These are phyloP conservation scores for Eremophila alpestris DNA, from an alignment of 2,797 vertebrate species.

Conservation along the genomic window DNA sequence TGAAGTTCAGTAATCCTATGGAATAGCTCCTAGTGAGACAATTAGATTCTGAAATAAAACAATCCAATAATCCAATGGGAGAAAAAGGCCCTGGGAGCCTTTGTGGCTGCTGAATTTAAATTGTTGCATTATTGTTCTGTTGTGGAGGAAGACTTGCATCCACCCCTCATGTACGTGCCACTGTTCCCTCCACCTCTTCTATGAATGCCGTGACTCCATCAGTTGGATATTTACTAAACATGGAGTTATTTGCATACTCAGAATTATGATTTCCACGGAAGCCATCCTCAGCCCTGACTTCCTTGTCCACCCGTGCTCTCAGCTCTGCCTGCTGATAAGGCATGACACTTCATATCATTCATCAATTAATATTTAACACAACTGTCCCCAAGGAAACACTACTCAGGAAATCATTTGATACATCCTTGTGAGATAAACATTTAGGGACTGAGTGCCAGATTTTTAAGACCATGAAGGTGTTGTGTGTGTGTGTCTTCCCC, in stretches of 20 bases:
- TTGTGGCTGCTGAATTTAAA: neutral
- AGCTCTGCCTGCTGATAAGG: neutral
- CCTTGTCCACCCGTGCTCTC: neutral
- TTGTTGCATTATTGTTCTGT: neutral
- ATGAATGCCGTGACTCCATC: fast-evolving
- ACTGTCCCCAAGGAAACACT: neutral
- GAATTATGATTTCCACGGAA: neutral
- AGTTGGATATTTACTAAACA: neutral
- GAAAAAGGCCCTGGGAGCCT: neutral
- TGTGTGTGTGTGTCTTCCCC: neutral
- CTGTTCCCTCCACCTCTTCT: neutral
- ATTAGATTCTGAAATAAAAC: neutral
- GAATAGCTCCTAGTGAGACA: neutral
- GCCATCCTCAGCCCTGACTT: neutral
- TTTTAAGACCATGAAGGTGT: neutral
- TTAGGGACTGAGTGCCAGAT: fast-evolving
- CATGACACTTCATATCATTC: neutral
- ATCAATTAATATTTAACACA: neutral
- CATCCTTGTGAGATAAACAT: neutral
- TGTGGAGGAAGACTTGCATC: neutral
- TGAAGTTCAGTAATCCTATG: neutral
- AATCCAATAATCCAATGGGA: neutral
- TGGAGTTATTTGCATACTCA: neutral
- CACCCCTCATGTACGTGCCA: fast-evolving
- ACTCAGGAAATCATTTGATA: neutral